phyloP scores from a whole-genome alignment of 2,888 invertebrate species.

The Megastigmus dorsalis region DNA sequence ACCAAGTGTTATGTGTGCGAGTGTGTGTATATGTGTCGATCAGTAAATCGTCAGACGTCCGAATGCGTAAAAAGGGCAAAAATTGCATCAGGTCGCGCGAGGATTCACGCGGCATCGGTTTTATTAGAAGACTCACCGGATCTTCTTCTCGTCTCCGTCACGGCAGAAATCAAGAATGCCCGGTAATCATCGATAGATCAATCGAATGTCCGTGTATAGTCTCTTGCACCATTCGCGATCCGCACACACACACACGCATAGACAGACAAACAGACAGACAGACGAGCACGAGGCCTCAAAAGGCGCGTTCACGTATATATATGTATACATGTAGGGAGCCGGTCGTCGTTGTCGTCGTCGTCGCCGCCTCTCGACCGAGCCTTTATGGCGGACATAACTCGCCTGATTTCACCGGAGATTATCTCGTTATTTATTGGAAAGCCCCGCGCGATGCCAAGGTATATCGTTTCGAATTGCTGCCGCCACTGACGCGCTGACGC shows the following conservation, averaged over 20 bases:
- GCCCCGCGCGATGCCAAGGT: constrained; percentile 50
- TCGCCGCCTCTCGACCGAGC: constrained; percentile 62
- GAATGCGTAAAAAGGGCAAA: no score
- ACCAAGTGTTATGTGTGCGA: no score
- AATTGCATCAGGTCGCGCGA: no score
- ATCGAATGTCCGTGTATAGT: constrained; percentile 56
- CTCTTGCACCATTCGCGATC: constrained; percentile 19
- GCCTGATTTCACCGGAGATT: constrained; percentile 72
- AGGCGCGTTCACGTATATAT: constrained; percentile 25
- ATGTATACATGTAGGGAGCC: constrained; percentile 49
- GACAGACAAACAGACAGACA: no score
- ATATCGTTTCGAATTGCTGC: constrained; percentile 18
- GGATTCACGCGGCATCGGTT: background rate
- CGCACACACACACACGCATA: constrained; percentile 18
- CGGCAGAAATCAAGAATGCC: constrained; percentile 63
- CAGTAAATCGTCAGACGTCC: no score
- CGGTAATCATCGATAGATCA: constrained; percentile 71
- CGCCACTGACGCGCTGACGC: no score
- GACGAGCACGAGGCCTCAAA: constrained; percentile 14
- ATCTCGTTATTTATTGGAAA: constrained; percentile 73
- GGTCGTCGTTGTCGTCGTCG: constrained; percentile 51
- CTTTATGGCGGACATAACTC: constrained; percentile 72
- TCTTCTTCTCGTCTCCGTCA: background rate
- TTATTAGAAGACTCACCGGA: background rate
- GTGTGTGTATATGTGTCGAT: no score